Percentiles rank a stretch among this genome's conserved stretches.
phyloP scores from a whole-genome alignment of 1,140 invertebrate genomes.

The Drosophila hydei region DNA sequence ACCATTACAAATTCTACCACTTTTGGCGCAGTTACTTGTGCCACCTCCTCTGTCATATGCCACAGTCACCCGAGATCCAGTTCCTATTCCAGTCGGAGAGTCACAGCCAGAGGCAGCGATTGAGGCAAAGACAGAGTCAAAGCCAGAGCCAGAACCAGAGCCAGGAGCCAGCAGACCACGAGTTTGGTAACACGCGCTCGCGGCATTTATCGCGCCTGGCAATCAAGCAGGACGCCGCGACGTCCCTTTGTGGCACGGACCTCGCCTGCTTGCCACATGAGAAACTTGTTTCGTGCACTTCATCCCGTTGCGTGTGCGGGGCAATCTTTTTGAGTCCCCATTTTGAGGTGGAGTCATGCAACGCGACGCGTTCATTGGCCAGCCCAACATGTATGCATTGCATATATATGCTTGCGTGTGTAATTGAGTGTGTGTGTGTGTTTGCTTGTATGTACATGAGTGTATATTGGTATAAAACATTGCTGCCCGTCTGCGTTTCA shows the following conservation, averaged over 20 bases:
- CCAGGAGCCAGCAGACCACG: conserved; percentile 27
- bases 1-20: conserved; percentile 80
- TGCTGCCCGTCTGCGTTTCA: conserved; percentile 55
- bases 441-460: conserved; percentile 1
- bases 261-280: conserved; percentile 44
- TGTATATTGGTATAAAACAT: conserved; percentile 11
- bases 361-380: conserved; percentile 60
- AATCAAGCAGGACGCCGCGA: conserved; percentile 68
- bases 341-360: conserved; percentile 75
- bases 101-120: background rate
- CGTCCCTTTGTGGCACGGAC: conserved; percentile 33
- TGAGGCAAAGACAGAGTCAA: too few species aligned
- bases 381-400: conserved; percentile 7
- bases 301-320: conserved; percentile 39
- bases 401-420: too few species aligned
- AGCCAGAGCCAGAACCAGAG: conserved; percentile 4
- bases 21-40: conserved; percentile 46
- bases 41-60: conserved; percentile 34
- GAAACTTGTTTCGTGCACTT: conserved; percentile 51
- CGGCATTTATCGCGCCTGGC: conserved; percentile 62
- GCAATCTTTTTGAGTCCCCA: conserved; percentile 54
- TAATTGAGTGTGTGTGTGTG: background rate
- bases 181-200: conserved; percentile 56
- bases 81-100: conserved; percentile 14
- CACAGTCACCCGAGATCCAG: conserved; percentile 17